Percentiles rank a stretch among this genome's conserved stretches.
These are phyloP conservation scores for Caerostris extrusa DNA, from an alignment of 1,140 invertebrate genomes.

Conservation along the genomic window DNA sequence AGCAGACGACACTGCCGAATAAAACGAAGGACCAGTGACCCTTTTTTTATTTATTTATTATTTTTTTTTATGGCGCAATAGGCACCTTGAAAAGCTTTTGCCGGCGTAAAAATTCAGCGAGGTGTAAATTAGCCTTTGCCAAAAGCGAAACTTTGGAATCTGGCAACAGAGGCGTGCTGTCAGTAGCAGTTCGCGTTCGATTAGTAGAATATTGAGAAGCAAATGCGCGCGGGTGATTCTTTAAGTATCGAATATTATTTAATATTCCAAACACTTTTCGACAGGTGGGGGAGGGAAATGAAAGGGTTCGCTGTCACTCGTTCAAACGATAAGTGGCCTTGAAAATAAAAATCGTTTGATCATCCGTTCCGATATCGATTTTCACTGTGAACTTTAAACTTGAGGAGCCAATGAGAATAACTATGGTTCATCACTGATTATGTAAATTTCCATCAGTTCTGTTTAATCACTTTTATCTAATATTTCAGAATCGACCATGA, in stretches of 20 bases:
- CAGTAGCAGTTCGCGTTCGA: slow-evolving; percentile 45
- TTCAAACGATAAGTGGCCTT: not conserved
- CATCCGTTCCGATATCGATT: too few species aligned
- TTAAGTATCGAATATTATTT: slow-evolving; percentile 50
- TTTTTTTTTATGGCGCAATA: not conserved
- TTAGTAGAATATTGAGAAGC: slow-evolving; percentile 46
- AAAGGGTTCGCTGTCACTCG: slow-evolving; percentile 11
- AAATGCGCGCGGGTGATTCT: not conserved
- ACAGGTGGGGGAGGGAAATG: not conserved
- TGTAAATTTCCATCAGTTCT: too few species aligned
- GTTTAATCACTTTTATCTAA: too few species aligned
- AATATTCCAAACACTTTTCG: not conserved
- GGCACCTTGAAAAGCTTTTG: slow-evolving; percentile 16
- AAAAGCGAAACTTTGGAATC: slow-evolving; percentile 40
- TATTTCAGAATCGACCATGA: too few species aligned
- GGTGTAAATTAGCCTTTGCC: slow-evolving; percentile 64
- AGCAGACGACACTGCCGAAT: slow-evolving; percentile 64
- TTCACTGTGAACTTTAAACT: too few species aligned
- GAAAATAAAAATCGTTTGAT: not conserved
- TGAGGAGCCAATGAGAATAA: too few species aligned
- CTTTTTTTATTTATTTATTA: slow-evolving; percentile 7
- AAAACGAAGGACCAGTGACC: slow-evolving; percentile 72
- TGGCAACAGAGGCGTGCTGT: slow-evolving; percentile 35
- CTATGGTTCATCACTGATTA: too few species aligned
- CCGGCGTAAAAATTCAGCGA: slow-evolving; percentile 17